Percentiles rank a stretch among this genome's conserved stretches.
Conservation (phyloP, 2,797 vertebrate genomes). For the Sphaeramia orbicularis region DNA sequence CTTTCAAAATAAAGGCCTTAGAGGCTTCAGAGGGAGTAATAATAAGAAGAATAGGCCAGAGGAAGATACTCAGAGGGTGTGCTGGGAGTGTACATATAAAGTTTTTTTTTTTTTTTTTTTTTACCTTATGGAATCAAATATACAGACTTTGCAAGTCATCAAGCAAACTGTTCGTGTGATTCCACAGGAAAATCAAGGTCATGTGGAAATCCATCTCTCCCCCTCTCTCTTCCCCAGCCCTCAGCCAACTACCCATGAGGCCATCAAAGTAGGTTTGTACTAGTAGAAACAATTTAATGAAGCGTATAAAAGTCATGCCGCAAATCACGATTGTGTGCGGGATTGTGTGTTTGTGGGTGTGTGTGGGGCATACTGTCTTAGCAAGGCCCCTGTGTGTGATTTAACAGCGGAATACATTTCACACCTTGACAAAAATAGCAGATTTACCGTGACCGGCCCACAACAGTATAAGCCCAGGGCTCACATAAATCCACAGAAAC, state of each 20-base stretch:
- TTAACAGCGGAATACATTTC: slow-evolving; percentile 74
- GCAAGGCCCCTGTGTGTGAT: slow-evolving; percentile 61
- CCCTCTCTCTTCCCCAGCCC: background rate
- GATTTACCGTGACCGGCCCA: slow-evolving; percentile 73
- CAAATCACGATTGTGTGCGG: slow-evolving; percentile 49
- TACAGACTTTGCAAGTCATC: slow-evolving; percentile 11
- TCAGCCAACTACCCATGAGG: slow-evolving; percentile 19
- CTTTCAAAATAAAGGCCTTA: slow-evolving; percentile 1
- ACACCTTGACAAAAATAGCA: slow-evolving; percentile 76
- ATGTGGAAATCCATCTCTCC: slow-evolving; percentile 15
- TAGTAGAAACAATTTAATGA: slow-evolving; percentile 59
- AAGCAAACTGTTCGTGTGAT: slow-evolving; percentile 28
- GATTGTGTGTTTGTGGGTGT: slow-evolving; percentile 29
- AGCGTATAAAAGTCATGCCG: slow-evolving; percentile 59
- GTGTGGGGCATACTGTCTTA: slow-evolving; percentile 23
- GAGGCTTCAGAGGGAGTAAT: slow-evolving; percentile 9
- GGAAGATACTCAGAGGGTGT: background rate
- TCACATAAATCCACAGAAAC: slow-evolving; percentile 71
- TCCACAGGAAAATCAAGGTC: slow-evolving; percentile 34
- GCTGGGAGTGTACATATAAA: background rate
- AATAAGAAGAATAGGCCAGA: background rate
- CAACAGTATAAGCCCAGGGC: slow-evolving; percentile 66
- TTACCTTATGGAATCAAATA: slow-evolving; percentile 6
- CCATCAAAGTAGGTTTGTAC: slow-evolving; percentile 46
- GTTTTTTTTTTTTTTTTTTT: too few species aligned